Evolutionary conservation across 2,888 invertebrate genomes (phyloP).

Genomic region (Diarsia brunnea): DNA sequence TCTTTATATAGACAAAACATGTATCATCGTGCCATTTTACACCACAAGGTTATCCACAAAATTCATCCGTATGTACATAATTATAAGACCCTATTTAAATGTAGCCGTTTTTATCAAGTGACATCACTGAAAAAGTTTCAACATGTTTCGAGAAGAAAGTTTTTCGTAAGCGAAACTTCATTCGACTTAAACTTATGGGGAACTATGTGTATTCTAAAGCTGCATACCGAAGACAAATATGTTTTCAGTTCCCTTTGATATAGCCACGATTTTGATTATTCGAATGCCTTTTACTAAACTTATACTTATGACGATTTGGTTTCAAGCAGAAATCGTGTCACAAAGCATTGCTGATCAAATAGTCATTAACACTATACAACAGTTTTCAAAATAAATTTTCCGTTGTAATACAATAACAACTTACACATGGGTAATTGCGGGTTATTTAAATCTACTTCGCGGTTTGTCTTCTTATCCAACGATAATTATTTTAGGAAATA

Average conservation of each 20-base stretch:
- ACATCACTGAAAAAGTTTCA: not conserved
- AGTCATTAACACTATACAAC: not conserved
- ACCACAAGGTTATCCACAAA: not conserved
- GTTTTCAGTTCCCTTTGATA: not conserved
- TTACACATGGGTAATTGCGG: not conserved
- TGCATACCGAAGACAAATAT: not conserved
- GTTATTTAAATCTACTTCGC: not conserved
- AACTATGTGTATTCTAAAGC: not conserved
- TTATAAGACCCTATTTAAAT: not conserved
- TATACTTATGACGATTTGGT: not conserved
- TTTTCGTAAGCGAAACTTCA: not conserved
- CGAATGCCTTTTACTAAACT: not conserved
- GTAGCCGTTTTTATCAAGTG: not conserved
- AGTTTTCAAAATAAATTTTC: not conserved
- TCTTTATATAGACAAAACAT: not conserved
- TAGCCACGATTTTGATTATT: not conserved
- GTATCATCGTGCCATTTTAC: not conserved
- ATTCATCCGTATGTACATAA: not conserved
- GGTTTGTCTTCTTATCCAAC: not conserved
- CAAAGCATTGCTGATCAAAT: not conserved
- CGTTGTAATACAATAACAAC: no score
- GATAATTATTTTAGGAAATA: not conserved
- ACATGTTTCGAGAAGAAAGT: not conserved
- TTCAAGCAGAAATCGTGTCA: not conserved
- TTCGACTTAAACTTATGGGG: no score